These are phyloP conservation scores for Phorcus lineatus DNA, from an alignment of 2,888 invertebrate species.

Conservation along the genomic window DNA sequence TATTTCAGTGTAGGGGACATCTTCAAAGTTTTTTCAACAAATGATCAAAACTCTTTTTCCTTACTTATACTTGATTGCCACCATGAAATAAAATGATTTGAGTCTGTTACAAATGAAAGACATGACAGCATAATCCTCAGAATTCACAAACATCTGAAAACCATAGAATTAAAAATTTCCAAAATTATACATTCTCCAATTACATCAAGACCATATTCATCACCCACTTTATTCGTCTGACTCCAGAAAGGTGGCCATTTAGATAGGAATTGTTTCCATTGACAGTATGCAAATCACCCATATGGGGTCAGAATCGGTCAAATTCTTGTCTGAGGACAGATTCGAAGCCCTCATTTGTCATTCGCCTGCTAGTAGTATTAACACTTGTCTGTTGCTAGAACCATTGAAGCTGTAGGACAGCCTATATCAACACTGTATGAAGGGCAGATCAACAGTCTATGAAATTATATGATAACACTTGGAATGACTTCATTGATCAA, in stretches of 20 bases:
- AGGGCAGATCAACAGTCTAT: slow-evolving; percentile 2
- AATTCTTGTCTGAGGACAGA: not conserved
- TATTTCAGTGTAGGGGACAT: too few species aligned
- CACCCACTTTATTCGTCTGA: too few species aligned
- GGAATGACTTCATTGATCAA: not conserved
- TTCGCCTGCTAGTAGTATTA: not conserved
- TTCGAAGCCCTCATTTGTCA: not conserved
- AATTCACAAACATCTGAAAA: too few species aligned
- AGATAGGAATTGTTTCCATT: slow-evolving; percentile 3
- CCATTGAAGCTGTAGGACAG: not conserved
- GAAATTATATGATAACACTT: slow-evolving; percentile 7
- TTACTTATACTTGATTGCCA: too few species aligned
- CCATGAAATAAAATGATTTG: too few species aligned
- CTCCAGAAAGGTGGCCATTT: not conserved
- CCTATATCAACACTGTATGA: not conserved
- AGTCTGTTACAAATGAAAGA: too few species aligned
- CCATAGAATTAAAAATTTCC: too few species aligned
- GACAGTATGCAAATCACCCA: not conserved
- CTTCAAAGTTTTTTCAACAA: too few species aligned
- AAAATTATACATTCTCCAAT: too few species aligned
- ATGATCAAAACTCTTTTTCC: too few species aligned
- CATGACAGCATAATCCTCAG: too few species aligned
- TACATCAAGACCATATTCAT: too few species aligned
- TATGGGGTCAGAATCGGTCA: not conserved
- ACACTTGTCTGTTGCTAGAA: not conserved